Percentiles rank a stretch among this genome's conserved stretches.
Conservation (phyloP, 1,140 invertebrate genomes). For the Olivierus martensii region DNA sequence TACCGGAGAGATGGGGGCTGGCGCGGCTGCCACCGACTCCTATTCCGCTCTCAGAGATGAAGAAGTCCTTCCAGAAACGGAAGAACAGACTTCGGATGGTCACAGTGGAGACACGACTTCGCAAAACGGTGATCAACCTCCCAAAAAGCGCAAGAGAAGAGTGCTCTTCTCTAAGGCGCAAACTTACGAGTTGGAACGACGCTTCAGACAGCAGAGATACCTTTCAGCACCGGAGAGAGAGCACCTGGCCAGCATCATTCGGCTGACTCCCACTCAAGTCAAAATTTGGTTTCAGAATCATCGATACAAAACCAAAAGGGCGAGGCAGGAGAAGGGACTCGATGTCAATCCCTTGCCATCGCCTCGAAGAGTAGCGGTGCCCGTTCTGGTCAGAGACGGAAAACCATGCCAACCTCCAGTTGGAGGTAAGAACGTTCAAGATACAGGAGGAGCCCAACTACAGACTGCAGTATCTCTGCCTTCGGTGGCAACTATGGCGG, state of each 20-base stretch:
- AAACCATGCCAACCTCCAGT: slow-evolving; percentile 53
- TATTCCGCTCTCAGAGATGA: slow-evolving; percentile 64
- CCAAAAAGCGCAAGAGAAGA: slow-evolving; percentile 85
- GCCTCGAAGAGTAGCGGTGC: slow-evolving; percentile 77
- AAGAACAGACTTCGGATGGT: too few species aligned
- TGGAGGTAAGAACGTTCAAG: not conserved
- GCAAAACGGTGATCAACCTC: not conserved
- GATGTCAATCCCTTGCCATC: slow-evolving; percentile 40
- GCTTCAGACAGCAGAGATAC: slow-evolving; percentile 68
- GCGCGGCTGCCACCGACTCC: too few species aligned
- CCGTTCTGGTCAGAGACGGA: slow-evolving; percentile 81
- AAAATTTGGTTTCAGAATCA: slow-evolving; percentile 87
- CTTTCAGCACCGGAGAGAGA: slow-evolving; percentile 52
- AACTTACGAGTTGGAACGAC: slow-evolving; percentile 69
- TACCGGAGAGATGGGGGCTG: too few species aligned
- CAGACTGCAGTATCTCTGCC: slow-evolving; percentile 3
- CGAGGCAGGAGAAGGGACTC: slow-evolving; percentile 68
- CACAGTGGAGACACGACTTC: too few species aligned
- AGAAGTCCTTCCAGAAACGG: not conserved
- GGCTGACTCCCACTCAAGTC: slow-evolving; percentile 55
- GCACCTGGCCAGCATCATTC: slow-evolving; percentile 40
- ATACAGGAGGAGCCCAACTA: not conserved
- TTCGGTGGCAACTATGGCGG: slow-evolving; percentile 14
- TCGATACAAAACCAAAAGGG: slow-evolving; percentile 92
- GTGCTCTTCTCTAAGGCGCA: slow-evolving; percentile 98